phyloP scores from a whole-genome alignment of 2,113 vertebrate species.

The Esox niger region DNA sequence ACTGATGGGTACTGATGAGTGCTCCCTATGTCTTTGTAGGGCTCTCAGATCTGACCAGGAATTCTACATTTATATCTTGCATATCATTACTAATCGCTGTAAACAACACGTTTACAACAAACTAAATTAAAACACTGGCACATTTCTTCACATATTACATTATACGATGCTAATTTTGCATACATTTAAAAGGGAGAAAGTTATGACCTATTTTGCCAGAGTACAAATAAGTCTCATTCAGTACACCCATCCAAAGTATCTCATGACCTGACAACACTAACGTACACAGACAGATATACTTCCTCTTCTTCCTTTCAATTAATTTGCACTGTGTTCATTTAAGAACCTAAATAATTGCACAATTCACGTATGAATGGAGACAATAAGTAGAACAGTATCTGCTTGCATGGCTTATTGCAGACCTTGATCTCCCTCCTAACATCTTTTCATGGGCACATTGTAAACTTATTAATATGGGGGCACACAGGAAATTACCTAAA shows the following conservation, averaged over 20 bases:
- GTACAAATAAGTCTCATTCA: conserved; percentile 21
- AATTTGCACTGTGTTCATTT: conserved; percentile 17
- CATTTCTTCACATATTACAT: conserved; percentile 47
- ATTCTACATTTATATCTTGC: conserved; percentile 52
- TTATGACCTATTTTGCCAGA: conserved; percentile 20
- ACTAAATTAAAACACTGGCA: conserved; percentile 59
- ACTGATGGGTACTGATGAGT: neutral
- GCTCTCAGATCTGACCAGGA: neutral
- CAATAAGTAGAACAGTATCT: conserved; percentile 20
- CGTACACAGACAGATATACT: neutral
- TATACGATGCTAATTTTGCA: conserved; percentile 39
- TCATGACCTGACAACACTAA: conserved; percentile 3
- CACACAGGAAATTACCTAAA: conserved; percentile 37
- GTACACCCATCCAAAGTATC: neutral
- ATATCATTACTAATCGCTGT: conserved; percentile 56
- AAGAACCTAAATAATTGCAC: conserved; percentile 47
- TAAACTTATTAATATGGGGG: conserved; percentile 49
- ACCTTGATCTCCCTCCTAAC: conserved; percentile 9
- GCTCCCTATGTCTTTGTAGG: neutral
- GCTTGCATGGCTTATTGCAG: conserved; percentile 58
- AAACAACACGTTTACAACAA: conserved; percentile 47
- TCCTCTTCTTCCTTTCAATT: neutral
- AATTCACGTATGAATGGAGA: conserved; percentile 41
- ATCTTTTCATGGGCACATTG: conserved; percentile 33
- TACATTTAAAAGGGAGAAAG: conserved; percentile 43